Evolutionary conservation across 2,888 invertebrate species (phyloP), one percentile per base, ranked within the genome.

Genomic region (Bombylius major): DNA sequence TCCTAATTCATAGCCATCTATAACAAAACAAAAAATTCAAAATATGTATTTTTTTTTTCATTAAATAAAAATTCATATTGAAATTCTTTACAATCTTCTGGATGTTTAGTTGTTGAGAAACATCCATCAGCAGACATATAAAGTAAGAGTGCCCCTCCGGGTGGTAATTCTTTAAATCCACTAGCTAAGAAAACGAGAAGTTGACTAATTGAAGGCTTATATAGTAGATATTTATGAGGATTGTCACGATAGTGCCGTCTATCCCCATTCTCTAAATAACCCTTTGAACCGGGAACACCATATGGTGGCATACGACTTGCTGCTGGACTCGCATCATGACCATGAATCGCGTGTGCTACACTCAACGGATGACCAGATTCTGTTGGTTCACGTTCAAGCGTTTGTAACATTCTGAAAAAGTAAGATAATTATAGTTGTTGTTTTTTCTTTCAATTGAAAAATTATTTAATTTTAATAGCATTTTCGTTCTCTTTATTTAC

Each of bases 201-300:
- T 77, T 96, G 95, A 72, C 88, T 89, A 66, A 94, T 86, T 53
- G 93, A 90, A 56, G 97, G 97, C 75, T 93, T 94, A 78, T 92
- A 97, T 65, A 97, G 80, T 65, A 97, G 80, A 78, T 94, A 95
- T 77, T 97, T 97, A 78, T 96, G 96, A 47, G 96, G 96, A 78
- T 96, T 97, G 75, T 91, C 89, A 67, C 89, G 78, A 70, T 84
- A 82, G 57, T 78, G 74, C 56, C 83, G 79, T 65, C 77, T 73
- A 62, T 82, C 84, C 45, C 87, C 87, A 71, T 88, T 87, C 71
- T 89, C 88, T 65, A 82, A 77, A 66, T 82, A 82, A 54, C 76
- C 76, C 59, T 76, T 76, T 54, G 75, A 75, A 59, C 74, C 76
- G 44, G 79, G 78, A 42, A 73, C 73, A 74, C 82, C 78, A 58